phyloP scores from a whole-genome alignment of 2,888 invertebrate species.

The Synanthedon formicaeformis region DNA sequence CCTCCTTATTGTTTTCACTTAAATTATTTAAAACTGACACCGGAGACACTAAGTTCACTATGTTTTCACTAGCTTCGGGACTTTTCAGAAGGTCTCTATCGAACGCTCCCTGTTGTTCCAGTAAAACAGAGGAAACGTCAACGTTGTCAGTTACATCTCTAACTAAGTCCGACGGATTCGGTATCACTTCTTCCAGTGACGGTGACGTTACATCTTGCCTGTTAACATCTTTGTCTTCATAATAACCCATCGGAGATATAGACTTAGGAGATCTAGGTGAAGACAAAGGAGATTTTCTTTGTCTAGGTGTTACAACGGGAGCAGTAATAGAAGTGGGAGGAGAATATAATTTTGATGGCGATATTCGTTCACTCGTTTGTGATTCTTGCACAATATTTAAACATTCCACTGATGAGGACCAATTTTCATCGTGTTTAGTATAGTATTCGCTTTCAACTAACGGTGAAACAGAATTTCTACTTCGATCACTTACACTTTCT shows the following conservation, averaged over 20 bases:
- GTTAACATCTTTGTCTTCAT: conserved; percentile 22
- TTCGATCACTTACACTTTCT: conserved; percentile 28
- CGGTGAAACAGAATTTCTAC: conserved; percentile 31
- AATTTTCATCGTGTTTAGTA: conserved; percentile 19
- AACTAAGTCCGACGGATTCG: not conserved
- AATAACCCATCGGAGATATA: conserved; percentile 19
- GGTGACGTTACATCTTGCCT: conserved; percentile 23
- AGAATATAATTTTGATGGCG: conserved; percentile 24
- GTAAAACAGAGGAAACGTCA: conserved; percentile 9
- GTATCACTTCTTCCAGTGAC: not conserved
- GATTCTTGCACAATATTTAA: conserved; percentile 18
- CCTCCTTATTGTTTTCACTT: conserved; percentile 16
- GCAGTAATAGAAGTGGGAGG: conserved; percentile 18
- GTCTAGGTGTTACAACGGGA: conserved; percentile 24
- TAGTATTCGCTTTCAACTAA: conserved; percentile 24
- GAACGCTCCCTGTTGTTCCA: conserved; percentile 29
- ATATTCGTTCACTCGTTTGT: conserved; percentile 27
- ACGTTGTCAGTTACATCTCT: not conserved
- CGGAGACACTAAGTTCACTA: conserved; percentile 17
- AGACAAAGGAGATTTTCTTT: conserved; percentile 48
- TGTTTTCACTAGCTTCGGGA: not conserved
- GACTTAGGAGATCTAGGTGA: conserved; percentile 32
- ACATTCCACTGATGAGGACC: conserved; percentile 20
- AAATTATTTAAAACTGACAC: conserved; percentile 18
- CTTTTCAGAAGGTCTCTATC: not conserved